Evolutionary conservation across 2,888 invertebrate genomes (phyloP), one percentile per base, ranked within the genome.

Genomic region (Brachyptera putata): DNA sequence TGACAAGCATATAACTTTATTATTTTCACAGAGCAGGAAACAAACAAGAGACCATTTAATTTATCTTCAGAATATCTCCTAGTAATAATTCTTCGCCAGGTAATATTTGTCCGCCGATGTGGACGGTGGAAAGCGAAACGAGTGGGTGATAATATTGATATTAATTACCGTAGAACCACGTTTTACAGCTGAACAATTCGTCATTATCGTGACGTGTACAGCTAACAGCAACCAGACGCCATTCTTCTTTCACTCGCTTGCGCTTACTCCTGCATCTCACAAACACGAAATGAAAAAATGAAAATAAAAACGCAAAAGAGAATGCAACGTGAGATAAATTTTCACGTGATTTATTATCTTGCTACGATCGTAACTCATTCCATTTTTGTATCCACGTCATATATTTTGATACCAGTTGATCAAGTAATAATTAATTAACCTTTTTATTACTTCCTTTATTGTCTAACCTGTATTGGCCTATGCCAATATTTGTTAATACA

Each of bases 141-240:
- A 53, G 53, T 53, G 53, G 53, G 53, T 53, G 34, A 34, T 53
- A 34, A 53, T 36, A 39, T n/a, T 39, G 22, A 50, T 30, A 50
- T 50, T 50, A 16, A 50, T 26, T 50, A 18, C 30, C 30, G 13
- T 9, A 50, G 34, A 13, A 36, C 36, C 53, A 53, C 53, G 53
- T 34, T 53, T 53, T 53, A 7, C 16, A 22, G 36, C 34, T 7
- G 21, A 53, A 22, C 53, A 36, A 53, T 53, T 18, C 34, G 9
- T 53, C 53, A 53, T 53, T 36, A 13, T 43, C 30, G 11, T 22
- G 24, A 24, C 2, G 5, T 24, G 24, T 46, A 24, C 46, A 46
- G 46, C 24, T 46, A 24, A n/a, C n/a, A n/a, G n/a, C n/a, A n/a
- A n/a, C n/a, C n/a, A n/a, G n/a, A n/a, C n/a, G n/a, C n/a, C n/a